phyloP scores from a whole-genome alignment of 2,888 invertebrate genomes.

The Caenorhabditis imperialis region DNA sequence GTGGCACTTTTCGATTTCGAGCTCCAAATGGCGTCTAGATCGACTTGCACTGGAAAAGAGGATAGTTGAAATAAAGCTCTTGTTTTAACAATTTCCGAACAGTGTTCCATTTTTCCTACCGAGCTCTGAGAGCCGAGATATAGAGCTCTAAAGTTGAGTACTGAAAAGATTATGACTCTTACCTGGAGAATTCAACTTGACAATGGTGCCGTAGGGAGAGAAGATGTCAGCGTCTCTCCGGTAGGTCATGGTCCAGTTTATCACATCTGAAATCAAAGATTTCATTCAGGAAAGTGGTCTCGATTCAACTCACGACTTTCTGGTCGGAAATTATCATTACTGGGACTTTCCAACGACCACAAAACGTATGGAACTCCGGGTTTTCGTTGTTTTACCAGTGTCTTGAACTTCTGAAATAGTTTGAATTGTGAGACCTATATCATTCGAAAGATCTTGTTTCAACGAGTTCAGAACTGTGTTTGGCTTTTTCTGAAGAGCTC shows the following conservation, averaged over 20 bases:
- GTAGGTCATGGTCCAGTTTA: constrained; percentile 68
- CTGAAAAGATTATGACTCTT: neutral
- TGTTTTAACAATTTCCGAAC: too few species aligned
- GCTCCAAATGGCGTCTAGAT: constrained; percentile 45
- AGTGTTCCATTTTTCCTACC: too few species aligned
- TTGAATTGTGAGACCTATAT: too few species aligned
- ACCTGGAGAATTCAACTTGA: constrained; percentile 27
- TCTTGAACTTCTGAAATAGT: constrained; percentile 21
- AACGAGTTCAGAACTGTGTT: too few species aligned
- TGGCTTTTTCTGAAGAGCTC: too few species aligned
- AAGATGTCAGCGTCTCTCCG: constrained; percentile 59
- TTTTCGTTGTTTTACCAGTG: constrained; percentile 23
- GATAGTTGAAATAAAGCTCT: too few species aligned
- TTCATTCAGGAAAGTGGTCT: too few species aligned
- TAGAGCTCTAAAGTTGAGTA: too few species aligned
- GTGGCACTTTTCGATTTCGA: constrained; percentile 38
- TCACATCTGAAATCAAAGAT: constrained; percentile 59
- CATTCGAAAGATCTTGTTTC: too few species aligned
- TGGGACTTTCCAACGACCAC: constrained; percentile 65
- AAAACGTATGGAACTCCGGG: constrained; percentile 53
- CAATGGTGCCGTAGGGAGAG: constrained; percentile 57
- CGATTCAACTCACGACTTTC: constrained; percentile 34
- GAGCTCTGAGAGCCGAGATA: too few species aligned
- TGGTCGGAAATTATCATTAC: constrained; percentile 59
- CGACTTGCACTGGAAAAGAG: constrained; percentile 27